These are phyloP conservation scores for Megathymus violae DNA, from an alignment of 1,140 invertebrate species.

Conservation along the genomic window DNA sequence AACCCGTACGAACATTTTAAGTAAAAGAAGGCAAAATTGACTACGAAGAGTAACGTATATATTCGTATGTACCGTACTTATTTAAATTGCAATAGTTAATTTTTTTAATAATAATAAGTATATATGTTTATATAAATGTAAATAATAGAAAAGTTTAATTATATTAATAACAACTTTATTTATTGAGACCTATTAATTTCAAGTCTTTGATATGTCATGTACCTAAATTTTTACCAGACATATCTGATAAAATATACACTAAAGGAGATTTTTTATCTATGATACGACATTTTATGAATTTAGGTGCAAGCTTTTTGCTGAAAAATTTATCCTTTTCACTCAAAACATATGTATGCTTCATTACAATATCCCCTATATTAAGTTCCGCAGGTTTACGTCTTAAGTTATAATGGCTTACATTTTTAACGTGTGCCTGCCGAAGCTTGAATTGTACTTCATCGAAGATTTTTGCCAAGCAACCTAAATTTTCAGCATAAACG, in stretches of 20 bases:
- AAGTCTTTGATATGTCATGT: constrained; percentile 38
- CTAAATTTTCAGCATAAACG: neutral
- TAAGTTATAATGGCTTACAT: constrained; percentile 15
- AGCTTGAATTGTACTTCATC: neutral
- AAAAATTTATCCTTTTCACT: constrained; percentile 27
- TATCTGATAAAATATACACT: constrained; percentile 31
- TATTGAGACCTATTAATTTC: constrained; percentile 12
- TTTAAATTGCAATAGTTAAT: too few relatives aligned
- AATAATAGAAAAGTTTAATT: neutral
- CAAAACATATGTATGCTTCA: constrained; percentile 20
- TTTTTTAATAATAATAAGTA: too few relatives aligned
- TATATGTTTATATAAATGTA: too few relatives aligned
- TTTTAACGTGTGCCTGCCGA: too few relatives aligned
- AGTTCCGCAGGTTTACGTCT: constrained; percentile 28
- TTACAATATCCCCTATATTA: constrained; percentile 28
- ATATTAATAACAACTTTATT: neutral
- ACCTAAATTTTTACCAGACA: constrained; percentile 30
- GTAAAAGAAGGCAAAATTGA: too few relatives aligned
- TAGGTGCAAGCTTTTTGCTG: constrained; percentile 29
- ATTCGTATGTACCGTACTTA: too few relatives aligned
- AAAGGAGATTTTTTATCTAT: constrained; percentile 29
- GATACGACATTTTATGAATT: constrained; percentile 31
- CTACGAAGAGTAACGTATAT: too few relatives aligned
- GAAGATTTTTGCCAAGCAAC: neutral
- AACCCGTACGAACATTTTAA: too few relatives aligned